Base-by-base conservation (phyloP, 2,888 invertebrate genomes). In the Macrosiphum euphorbiae region DNA sequence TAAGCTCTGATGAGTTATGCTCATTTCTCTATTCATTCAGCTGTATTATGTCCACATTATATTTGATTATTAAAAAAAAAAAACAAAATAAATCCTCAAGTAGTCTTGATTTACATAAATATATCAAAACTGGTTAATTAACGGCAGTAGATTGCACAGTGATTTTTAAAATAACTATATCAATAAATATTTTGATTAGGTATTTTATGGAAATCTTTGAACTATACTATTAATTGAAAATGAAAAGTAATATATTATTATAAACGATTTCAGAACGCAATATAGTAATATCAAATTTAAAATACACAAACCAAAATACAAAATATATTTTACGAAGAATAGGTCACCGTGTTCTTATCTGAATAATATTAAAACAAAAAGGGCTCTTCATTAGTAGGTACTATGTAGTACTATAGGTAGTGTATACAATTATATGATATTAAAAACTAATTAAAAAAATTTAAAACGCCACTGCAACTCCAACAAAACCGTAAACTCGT, bases 391-490 rank as follows among this genome's bases (percentile, higher is more conserved):
- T 78, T 78, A 86, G 13, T n/a, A n/a, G n/a, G n/a, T 47, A 3
- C 44, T 41, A 24, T 55, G 11, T 55, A 55, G 55, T 55, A 55
- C 55, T 86, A 67, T 44, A n/a, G n/a, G n/a, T n/a, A 44, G 41
- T 44, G 47, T 47, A 50, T 50, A n/a, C 28, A 44, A 85, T 86
- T 50, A 86, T 47, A 47, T 28, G 7, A n/a, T 86, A 86, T 86
- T 78, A 35, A 78, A 78, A 78, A 78, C 35, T 78, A 78, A 78
- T 78, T 35, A 78, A 78, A 35, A 35, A 78, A 78, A 89, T 61
- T 61, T 28, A 89, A 58, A 58, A 44, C 44, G 13, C 28, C 58
- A 44, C n/a, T n/a, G n/a, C 89, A 44, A 89, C 44, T 89, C 28
- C 3, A 8, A 16, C 58, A 44, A 26, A 58, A 61, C 58, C 61